Evolutionary conservation across 2,888 invertebrate species (phyloP).

Genomic region (Andrena praecox): DNA sequence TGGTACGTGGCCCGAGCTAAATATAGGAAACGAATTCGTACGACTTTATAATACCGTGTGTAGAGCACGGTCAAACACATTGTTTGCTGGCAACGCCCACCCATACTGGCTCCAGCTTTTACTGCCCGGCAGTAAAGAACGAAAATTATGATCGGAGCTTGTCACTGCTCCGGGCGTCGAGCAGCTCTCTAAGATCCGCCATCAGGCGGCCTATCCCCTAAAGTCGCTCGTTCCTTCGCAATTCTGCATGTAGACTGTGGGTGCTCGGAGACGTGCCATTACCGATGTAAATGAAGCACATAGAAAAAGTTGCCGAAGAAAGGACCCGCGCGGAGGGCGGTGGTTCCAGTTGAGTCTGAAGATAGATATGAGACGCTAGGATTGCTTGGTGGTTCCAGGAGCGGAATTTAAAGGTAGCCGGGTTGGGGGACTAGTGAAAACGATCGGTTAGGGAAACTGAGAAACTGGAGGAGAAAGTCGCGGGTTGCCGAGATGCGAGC

Average conservation of each 20-base stretch:
- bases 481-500: slow-evolving; percentile 57
- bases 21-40: slow-evolving; percentile 77
- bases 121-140: slow-evolving; percentile 82
- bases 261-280: slow-evolving; percentile 22
- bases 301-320: slow-evolving; percentile 26
- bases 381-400: background rate
- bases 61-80: slow-evolving; percentile 82
- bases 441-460: slow-evolving; percentile 56
- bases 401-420: slow-evolving; percentile 8
- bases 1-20: slow-evolving; percentile 68
- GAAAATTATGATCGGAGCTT: slow-evolving; percentile 83
- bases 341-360: no score
- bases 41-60: slow-evolving; percentile 67
- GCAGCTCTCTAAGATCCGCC: slow-evolving; percentile 59
- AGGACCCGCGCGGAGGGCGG: background rate
- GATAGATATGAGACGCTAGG: no score
- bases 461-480: slow-evolving; percentile 67
- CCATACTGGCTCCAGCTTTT: slow-evolving; percentile 80
- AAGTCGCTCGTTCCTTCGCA: slow-evolving; percentile 22
- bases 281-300: slow-evolving; percentile 34
- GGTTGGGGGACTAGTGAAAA: background rate
- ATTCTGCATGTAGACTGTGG: background rate
- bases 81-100: slow-evolving; percentile 84
- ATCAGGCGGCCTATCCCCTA: slow-evolving; percentile 35
- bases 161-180: slow-evolving; percentile 82